Conservation (phyloP, 2,888 invertebrate genomes). For the Acrobasis repandana region DNA sequence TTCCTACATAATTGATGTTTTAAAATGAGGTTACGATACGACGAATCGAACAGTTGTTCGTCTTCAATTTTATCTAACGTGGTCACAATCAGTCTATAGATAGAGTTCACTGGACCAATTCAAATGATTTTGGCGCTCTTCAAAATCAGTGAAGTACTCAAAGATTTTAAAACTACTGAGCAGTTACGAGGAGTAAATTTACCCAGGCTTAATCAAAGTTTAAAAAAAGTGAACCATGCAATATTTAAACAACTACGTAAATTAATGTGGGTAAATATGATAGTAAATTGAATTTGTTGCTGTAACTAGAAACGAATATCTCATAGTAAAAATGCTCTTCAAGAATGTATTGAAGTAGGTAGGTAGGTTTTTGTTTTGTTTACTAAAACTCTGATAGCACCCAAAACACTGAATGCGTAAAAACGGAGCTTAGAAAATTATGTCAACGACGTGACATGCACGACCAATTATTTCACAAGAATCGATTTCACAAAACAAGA, state of each 20-base stretch:
- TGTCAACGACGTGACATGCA: conserved; percentile 8
- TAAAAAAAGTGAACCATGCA: background rate
- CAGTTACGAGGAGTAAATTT: background rate
- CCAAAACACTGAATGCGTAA: conserved; percentile 10
- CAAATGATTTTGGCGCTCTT: background rate
- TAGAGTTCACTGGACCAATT: background rate
- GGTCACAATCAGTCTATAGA: conserved; percentile 13
- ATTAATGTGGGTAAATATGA: too few relatives aligned
- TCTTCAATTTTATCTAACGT: conserved; percentile 1
- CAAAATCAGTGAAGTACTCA: background rate
- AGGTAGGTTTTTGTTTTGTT: background rate
- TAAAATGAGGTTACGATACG: background rate
- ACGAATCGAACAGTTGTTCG: conserved; percentile 1
- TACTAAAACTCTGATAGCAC: background rate
- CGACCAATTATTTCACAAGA: conserved; percentile 8
- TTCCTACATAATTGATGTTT: conserved; percentile 24
- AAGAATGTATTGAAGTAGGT: background rate
- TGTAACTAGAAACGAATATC: too few relatives aligned
- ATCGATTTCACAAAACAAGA: too few relatives aligned
- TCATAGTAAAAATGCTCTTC: background rate
- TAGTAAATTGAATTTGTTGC: too few relatives aligned
- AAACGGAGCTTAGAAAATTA: conserved; percentile 8
- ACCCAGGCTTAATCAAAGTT: background rate
- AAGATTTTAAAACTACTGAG: too few relatives aligned
- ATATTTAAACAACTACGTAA: background rate